Evolutionary conservation across 2,888 invertebrate genomes (phyloP), one percentile per base, ranked within the genome.

Genomic region (Hydroisotoma schaefferi): DNA sequence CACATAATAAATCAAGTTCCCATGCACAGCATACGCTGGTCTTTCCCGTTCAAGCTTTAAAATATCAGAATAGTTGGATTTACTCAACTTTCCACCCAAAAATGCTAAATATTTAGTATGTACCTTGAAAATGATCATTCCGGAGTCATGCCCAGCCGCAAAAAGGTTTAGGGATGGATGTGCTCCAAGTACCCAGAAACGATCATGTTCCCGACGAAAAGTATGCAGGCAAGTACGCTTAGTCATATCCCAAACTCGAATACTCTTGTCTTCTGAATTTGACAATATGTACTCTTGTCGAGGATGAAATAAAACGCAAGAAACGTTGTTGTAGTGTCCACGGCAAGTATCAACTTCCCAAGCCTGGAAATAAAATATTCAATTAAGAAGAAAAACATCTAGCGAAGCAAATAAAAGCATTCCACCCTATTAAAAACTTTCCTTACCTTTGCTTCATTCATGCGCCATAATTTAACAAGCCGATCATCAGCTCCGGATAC

Each of bases 271-370:
- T 78, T 99, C 99, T 20, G 97, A 90, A 79, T 99, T 98, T 29
- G 94, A 94, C 46, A 99, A 80, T 64, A 99, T 92, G 28, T 98
- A 81, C 75, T 99, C 99, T 77, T 97, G 94, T 20, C 94, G 83
- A 0, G 99, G 97, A 79, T 99, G 98, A 80, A 99, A 99, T 46
- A 95, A 79, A 0, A 91, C 94, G 75, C 97, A 97, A 0, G 97
- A 98, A 2, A 99, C 98, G 78, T 99, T 99, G 81, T 98, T 95
- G 81, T 98, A 99, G 77, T 99, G 99, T 0, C 99, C 99, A n/a
- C 99, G 86, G 74, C 97, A 99, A 0, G 97, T 94, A 79, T 99
- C 99, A 44, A 99, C 93, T 77, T 99, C 98, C 97, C 97, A 98
- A 0, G 97, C 98, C 82, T 87, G 57, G 6, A 51, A 27, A 38